A percentile compares a stretch with the other conserved stretches of the same genome.
Evolutionary conservation across 2,888 invertebrate genomes (phyloP).

Genomic region (Lasioglossum pauxillum): DNA sequence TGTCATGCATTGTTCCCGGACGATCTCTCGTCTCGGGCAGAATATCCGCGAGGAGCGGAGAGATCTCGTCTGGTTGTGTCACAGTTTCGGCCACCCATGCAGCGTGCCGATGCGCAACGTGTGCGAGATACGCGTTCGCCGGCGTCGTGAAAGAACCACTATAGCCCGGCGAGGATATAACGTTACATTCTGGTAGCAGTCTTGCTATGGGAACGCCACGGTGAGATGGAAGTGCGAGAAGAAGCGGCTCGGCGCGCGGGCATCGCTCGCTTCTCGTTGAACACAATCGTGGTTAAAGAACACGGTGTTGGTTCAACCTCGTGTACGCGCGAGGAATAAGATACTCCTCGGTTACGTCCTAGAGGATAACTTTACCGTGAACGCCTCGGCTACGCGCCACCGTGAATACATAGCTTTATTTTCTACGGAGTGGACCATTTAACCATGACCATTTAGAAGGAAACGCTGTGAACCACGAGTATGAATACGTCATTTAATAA

Average conservation of each 20-base stretch:
- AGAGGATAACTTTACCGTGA: conserved; percentile 52
- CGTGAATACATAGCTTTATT: conserved; percentile 22
- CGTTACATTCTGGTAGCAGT: conserved; percentile 76
- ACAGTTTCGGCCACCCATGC: conserved; percentile 75
- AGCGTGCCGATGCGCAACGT: conserved; percentile 67
- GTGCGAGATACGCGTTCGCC: conserved; percentile 68
- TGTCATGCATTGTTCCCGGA: not conserved
- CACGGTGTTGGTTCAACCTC: conserved; percentile 61
- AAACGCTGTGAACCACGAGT: not conserved
- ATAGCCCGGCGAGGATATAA: conserved; percentile 74
- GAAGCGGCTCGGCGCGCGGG: conserved; percentile 54
- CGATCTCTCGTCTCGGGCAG: not conserved
- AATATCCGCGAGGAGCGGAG: not conserved
- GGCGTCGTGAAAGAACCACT: conserved; percentile 67
- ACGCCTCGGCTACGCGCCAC: conserved; percentile 46
- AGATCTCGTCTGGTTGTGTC: conserved; percentile 37
- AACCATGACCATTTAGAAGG: not conserved
- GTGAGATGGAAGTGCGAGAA: conserved; percentile 67
- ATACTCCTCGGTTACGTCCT: conserved; percentile 66
- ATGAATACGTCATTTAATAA: not conserved
- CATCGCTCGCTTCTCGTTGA: conserved; percentile 56
- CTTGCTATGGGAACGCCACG: conserved; percentile 76
- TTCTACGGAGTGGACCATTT: not conserved
- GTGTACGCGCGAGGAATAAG: conserved; percentile 68
- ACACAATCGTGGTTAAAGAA: conserved; percentile 72